Evolutionary conservation across 2,888 invertebrate genomes (phyloP).

Genomic region (Drosophila borealis): DNA sequence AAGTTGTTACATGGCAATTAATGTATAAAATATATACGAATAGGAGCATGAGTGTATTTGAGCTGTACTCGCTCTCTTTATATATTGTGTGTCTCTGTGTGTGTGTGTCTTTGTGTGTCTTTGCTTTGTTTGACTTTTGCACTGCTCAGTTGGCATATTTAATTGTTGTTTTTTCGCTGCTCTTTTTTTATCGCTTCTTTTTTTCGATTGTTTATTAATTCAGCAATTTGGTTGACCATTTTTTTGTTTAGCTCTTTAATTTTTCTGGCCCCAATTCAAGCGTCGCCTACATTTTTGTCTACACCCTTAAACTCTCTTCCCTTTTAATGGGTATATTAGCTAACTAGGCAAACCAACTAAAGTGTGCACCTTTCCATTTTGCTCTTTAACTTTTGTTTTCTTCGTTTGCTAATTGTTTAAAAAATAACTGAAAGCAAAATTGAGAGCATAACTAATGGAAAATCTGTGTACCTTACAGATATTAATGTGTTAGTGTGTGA

Average conservation of each 20-base stretch:
- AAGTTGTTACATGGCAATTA: conserved; percentile 61
- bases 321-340: conserved; percentile 28
- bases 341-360: conserved; percentile 57
- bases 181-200: conserved; percentile 28
- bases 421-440: conserved; percentile 62
- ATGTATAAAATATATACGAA: conserved; percentile 46
- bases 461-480: conserved; percentile 53
- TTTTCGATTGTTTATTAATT: conserved; percentile 57
- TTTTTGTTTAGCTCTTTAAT: not conserved
- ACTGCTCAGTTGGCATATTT: conserved; percentile 74
- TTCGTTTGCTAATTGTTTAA: conserved; percentile 61
- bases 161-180: conserved; percentile 48
- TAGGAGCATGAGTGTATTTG: conserved; percentile 16
- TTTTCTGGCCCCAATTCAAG: conserved; percentile 48
- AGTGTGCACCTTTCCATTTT: conserved; percentile 63
- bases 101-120: conserved; percentile 18
- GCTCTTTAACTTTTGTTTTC: conserved; percentile 64
- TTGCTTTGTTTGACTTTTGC: conserved; percentile 70
- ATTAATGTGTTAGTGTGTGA: conserved; percentile 6
- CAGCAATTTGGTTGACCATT: conserved; percentile 29
- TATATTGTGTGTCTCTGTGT: conserved; percentile 31
- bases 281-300: conserved; percentile 27
- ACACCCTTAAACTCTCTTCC: not conserved
- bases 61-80: conserved; percentile 37
- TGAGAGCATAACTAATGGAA: conserved; percentile 75